Evolutionary conservation across 2,797 vertebrate species (phyloP).

Genomic region (Pseudochromis fuscus): DNA sequence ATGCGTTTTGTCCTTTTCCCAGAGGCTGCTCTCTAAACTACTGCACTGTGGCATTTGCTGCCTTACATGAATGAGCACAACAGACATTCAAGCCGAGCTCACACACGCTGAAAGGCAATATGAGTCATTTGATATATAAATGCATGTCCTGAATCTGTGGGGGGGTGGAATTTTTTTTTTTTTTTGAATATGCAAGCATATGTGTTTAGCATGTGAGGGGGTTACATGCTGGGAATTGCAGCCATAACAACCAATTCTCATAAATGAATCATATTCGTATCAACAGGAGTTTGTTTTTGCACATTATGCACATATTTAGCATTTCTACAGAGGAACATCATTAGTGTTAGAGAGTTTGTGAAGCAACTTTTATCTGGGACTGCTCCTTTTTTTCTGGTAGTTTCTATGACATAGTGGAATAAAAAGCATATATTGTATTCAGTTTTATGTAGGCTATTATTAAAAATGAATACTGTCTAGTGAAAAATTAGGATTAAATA

Average conservation of each 20-base stretch:
- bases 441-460: background rate
- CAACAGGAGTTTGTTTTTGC: background rate
- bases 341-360: conserved; percentile 14
- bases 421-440: no score
- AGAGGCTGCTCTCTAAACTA: conserved; percentile 59
- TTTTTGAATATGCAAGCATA: background rate
- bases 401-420: conserved; percentile 14
- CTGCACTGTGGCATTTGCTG: conserved; percentile 57
- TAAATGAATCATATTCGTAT: background rate
- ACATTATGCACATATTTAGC: conserved; percentile 46
- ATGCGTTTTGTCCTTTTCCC: conserved; percentile 69
- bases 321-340: conserved; percentile 22
- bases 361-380: background rate
- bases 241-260: conserved; percentile 11
- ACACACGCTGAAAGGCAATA: conserved; percentile 55
- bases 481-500: no score
- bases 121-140: conserved; percentile 56
- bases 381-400: background rate
- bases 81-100: conserved; percentile 41
- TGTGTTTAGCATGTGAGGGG: conserved; percentile 1
- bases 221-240: conserved; percentile 16
- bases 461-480: no score
- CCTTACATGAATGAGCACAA: conserved; percentile 67
- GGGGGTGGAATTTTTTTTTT: background rate
- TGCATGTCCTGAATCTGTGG: conserved; percentile 28